Evolutionary conservation across 2,797 vertebrate species (phyloP).

Genomic region (Girardinus metallicus): DNA sequence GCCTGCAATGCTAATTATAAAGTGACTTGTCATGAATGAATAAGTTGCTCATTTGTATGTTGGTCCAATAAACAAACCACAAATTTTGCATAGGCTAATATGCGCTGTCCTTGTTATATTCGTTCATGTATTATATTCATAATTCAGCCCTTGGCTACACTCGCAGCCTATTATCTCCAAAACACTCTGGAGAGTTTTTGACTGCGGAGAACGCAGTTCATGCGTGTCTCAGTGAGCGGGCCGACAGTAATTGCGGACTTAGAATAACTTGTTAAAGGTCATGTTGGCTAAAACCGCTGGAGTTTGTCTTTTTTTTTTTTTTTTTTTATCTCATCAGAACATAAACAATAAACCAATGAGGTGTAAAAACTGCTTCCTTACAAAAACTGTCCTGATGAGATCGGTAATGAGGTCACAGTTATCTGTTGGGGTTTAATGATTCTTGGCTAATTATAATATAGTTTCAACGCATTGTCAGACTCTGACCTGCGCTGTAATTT

Average conservation of each 20-base stretch:
- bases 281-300: conserved; percentile 14
- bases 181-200: conserved; percentile 12
- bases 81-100: conserved; percentile 7
- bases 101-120: conserved; percentile 4
- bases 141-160: conserved; percentile 6
- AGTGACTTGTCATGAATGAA: neutral
- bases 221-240: conserved; percentile 1
- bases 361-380: conserved; percentile 46
- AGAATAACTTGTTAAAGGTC: conserved; percentile 9
- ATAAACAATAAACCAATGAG: conserved; percentile 57
- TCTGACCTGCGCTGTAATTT: conserved; percentile 57
- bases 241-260: neutral
- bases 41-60: neutral
- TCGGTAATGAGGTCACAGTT: conserved; percentile 48
- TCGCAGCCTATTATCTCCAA: conserved; percentile 8
- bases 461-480: conserved; percentile 39
- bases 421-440: conserved; percentile 60
- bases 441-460: conserved; percentile 62
- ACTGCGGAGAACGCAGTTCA: conserved; percentile 20
- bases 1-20: neutral
- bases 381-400: conserved; percentile 41
- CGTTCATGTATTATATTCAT: conserved; percentile 13
- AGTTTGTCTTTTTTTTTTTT: conserved; percentile 7
- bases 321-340: conserved; percentile 42
- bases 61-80: neutral